Base-by-base conservation (phyloP, 1,140 invertebrate species). In the Chironomus striatipennis region DNA sequence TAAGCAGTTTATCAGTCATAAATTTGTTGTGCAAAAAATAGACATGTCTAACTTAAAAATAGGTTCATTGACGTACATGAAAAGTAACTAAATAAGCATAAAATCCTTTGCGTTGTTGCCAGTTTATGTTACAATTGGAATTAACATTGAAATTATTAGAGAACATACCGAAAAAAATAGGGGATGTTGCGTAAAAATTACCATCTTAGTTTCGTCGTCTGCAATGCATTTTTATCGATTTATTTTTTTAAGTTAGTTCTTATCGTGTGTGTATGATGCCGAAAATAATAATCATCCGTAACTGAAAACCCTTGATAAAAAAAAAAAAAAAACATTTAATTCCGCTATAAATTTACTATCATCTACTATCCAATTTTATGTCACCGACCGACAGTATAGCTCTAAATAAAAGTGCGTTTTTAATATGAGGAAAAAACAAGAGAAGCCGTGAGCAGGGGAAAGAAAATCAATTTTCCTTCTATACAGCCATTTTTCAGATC, bases 91-190 rank as follows among this genome's bases (percentile, higher is more conserved):
- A 34, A 2, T 34, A 2, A 34, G 24, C 24, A 34, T 34, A 34
- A 34, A 57, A 57, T 57, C 47, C 47, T 57, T 57, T 20, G 65
- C 65, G 18, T 18, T 21, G 65, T 70, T 70, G 65, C 65, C 65
- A 70, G 20, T 20, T 21, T 70, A 8, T 70, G 18, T 70, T 17
- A 20, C n/a, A 57, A 57, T n/a, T n/a, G 15, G 43, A 4, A 3
- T 70, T 70, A 70, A 70, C 65, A 70, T 70, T 70, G 65, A 70
- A 70, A 70, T 70, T 21, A 70, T n/a, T n/a, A n/a, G n/a, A n/a
- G n/a, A n/a, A n/a, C n/a, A n/a, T n/a, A n/a, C n/a, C n/a, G n/a
- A n/a, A n/a, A n/a, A 20, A 18, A 18, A 10, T 21, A 70, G 20
- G 17, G 17, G 65, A 20, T 70, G 65, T 70, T 70, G 65, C 65